phyloP scores from a whole-genome alignment of 1,140 invertebrate species.

The Portunus trituberculatus region DNA sequence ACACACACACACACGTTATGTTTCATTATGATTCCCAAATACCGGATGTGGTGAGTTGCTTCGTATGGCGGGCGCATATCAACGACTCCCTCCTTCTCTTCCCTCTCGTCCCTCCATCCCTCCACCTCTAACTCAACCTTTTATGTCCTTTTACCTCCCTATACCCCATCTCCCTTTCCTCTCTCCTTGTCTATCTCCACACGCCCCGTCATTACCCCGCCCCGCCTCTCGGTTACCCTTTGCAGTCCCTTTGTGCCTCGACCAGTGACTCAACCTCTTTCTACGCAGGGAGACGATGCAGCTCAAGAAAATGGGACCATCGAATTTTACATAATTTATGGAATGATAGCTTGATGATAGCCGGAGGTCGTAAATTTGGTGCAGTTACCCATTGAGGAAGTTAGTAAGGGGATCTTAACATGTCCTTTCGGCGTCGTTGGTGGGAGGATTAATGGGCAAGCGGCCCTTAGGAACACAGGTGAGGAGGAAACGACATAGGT shows the following conservation, averaged over 20 bases:
- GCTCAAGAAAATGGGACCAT: neutral
- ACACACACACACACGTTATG: neutral
- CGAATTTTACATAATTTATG: neutral
- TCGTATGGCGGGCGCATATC: neutral
- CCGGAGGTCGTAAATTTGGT: neutral
- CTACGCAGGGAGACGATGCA: neutral
- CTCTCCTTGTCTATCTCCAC: constrained; percentile 2
- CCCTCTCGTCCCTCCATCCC: neutral
- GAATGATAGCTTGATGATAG: neutral
- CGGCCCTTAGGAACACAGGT: no score
- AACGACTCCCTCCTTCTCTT: neutral
- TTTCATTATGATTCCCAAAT: constrained; percentile 9
- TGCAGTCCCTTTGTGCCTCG: neutral
- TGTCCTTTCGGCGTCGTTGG: neutral
- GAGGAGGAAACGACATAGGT: no score
- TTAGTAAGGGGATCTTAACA: neutral
- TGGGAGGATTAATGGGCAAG: no score
- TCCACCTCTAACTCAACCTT: neutral
- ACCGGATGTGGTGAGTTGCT: constrained; percentile 37
- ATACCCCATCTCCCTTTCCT: neutral
- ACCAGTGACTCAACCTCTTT: neutral
- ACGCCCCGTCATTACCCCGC: neutral
- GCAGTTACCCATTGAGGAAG: neutral
- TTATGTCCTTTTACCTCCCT: neutral
- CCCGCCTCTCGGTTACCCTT: neutral